Evolutionary conservation across 2,888 invertebrate species (phyloP).

Genomic region (Watsonalla cultraria): DNA sequence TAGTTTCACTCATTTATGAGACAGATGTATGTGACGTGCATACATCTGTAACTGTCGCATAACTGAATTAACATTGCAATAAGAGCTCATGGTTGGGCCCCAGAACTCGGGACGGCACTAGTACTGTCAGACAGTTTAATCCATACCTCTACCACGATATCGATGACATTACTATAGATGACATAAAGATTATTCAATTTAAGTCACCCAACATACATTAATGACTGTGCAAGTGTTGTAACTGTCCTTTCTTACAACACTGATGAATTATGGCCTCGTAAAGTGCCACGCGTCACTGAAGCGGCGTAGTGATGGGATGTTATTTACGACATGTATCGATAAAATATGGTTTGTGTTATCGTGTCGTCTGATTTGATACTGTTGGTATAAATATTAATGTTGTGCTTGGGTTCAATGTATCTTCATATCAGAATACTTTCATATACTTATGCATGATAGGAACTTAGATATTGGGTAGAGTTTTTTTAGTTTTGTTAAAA

Average conservation of each 20-base stretch:
- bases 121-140: too few species aligned
- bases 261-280: constrained; percentile 60
- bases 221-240: constrained; percentile 49
- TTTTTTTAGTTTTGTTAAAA: too few species aligned
- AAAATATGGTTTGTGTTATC: background rate
- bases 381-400: background rate
- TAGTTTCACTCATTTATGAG: too few species aligned
- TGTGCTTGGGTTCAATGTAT: background rate
- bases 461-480: too few species aligned
- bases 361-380: background rate
- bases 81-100: too few species aligned
- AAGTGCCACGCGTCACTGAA: constrained; percentile 47
- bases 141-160: too few species aligned
- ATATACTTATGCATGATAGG: too few species aligned
- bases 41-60: too few species aligned
- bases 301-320: constrained; percentile 29
- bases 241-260: constrained; percentile 51
- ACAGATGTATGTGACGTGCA: too few species aligned
- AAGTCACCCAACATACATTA: constrained; percentile 50
- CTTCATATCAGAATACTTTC: too few species aligned
- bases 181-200: constrained; percentile 46
- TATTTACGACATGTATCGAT: constrained; percentile 12
- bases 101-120: too few species aligned
- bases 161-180: constrained; percentile 24
- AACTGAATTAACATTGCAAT: too few species aligned